Base-by-base conservation (phyloP, 1,140 invertebrate species). In the Sinella curviseta region DNA sequence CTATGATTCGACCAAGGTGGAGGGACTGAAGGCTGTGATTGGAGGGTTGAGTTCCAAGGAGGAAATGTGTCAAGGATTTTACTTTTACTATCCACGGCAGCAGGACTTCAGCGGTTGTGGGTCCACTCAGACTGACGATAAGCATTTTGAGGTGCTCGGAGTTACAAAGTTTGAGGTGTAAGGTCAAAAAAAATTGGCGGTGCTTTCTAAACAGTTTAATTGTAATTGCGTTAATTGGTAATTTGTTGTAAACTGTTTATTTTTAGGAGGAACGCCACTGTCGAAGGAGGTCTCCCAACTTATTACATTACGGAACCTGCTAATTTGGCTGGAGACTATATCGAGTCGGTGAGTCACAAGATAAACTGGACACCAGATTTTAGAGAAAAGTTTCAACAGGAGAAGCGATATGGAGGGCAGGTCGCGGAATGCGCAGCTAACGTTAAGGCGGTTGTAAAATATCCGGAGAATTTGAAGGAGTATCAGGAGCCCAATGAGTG, bases 61-160 rank as follows among this genome's bases (percentile, higher is more conserved):
- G 1, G 80, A 81, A 76, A 81, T 81, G 80, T 81, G 80, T 55
- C 55, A 78, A 75, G 26, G 33, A 4, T 81, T 76, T 30, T 1
- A 79, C 1, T 75, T 30, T 24, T 79, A 81, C 24, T 81, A 81
- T 48, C n/a, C n/a, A n/a, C n/a, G n/a, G n/a, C n/a, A n/a, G n/a
- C n/a, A n/a, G n/a, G n/a, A n/a, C n/a, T n/a, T n/a, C n/a, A n/a
- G n/a, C n/a, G n/a, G n/a, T n/a, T n/a, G n/a, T n/a, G n/a, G n/a
- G n/a, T n/a, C n/a, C n/a, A n/a, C n/a, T n/a, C n/a, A n/a, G n/a
- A n/a, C n/a, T n/a, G n/a, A n/a, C n/a, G n/a, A n/a, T n/a, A n/a
- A n/a, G n/a, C n/a, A n/a, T n/a, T n/a, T n/a, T n/a, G n/a, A n/a
- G n/a, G n/a, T n/a, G n/a, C n/a, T n/a, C n/a, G n/a, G n/a, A n/a